These are phyloP conservation scores for Rhineura floridana DNA, from an alignment of 2,113 vertebrate species.

Conservation along the genomic window DNA sequence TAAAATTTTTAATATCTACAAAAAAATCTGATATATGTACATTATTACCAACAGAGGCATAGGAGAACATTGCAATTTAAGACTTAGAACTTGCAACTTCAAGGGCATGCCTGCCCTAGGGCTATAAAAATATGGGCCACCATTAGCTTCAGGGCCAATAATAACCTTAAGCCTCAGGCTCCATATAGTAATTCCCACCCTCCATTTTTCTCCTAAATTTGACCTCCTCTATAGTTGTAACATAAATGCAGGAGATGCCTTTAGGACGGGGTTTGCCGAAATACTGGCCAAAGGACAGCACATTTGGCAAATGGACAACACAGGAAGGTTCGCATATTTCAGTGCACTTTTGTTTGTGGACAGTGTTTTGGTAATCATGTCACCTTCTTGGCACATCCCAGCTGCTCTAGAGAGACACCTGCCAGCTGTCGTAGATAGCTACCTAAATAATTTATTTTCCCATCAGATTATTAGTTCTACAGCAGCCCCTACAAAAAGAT, in stretches of 20 bases:
- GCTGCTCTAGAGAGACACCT: conserved; percentile 27
- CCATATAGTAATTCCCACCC: conserved; percentile 40
- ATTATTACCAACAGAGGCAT: conserved; percentile 66
- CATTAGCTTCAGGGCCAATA: conserved; percentile 61
- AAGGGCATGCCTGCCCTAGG: conserved; percentile 43
- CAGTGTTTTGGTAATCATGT: not conserved
- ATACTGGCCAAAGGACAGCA: conserved; percentile 44
- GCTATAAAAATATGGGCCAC: conserved; percentile 62
- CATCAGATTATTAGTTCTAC: not conserved
- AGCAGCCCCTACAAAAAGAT: conserved; percentile 12
- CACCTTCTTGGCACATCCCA: conserved; percentile 29
- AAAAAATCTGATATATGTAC: conserved; percentile 67
- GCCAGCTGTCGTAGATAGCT: conserved; percentile 44
- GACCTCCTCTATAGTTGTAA: conserved; percentile 27
- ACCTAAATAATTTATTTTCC: not conserved
- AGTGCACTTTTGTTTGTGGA: conserved; percentile 23
- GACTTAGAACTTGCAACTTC: conserved; percentile 63
- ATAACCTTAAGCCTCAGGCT: conserved; percentile 65
- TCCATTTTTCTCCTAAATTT: not conserved
- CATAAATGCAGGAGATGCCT: conserved; percentile 37
- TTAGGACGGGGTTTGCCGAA: conserved; percentile 55
- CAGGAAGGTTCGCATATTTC: not conserved
- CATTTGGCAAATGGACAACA: conserved; percentile 25
- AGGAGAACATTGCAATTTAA: conserved; percentile 72
- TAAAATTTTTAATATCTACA: conserved; percentile 74